Evolutionary conservation across 2,888 invertebrate genomes (phyloP), one percentile per base, ranked within the genome.

Genomic region (Argynnis bischoffii): DNA sequence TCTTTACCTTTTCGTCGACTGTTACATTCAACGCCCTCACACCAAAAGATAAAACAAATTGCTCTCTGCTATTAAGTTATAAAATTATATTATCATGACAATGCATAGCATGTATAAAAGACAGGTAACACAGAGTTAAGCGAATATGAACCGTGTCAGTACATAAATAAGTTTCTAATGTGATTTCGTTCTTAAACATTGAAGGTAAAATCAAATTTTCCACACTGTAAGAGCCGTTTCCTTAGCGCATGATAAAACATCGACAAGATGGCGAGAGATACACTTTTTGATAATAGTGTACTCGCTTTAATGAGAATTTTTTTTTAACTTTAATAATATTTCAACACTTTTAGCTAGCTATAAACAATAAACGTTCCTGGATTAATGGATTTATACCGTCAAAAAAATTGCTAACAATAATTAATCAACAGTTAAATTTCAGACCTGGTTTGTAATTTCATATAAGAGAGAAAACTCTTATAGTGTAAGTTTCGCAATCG

Each of bases 191-290:
- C 55, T 16, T 51, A 51, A 59, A 70, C 65, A 61, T 71, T 66
- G 55, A 60, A 59, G 53, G 61, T 55, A 47, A 66, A 71, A 71
- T 71, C 71, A 69, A 74, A 74, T 74, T 74, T 72, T 73, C 69
- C 71, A 69, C 71, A 71, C 76, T 73, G 73, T 75, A 74, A 75
- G 69, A 69, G 64, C 69, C 63, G 66, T 72, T 72, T 72, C 70
- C 67, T 73, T 67, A 72, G 75, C 75, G 75, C 75, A 75, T 77
- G 79, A 79, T 79, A 76, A 78, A 78, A 75, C 70, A 72, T 74
- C 72, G 74, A 79, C 83, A 86, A 86, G 81, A 86, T 86, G 86
- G 86, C 86, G 86, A 81, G 85, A 81, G 66, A 68, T 71, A 65
- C 41, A 54, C 63, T 64, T 69, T 53, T 61, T 64, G 60, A 67